These are phyloP conservation scores for Mythimna albipuncta DNA, from an alignment of 2,888 invertebrate species.

Conservation along the genomic window DNA sequence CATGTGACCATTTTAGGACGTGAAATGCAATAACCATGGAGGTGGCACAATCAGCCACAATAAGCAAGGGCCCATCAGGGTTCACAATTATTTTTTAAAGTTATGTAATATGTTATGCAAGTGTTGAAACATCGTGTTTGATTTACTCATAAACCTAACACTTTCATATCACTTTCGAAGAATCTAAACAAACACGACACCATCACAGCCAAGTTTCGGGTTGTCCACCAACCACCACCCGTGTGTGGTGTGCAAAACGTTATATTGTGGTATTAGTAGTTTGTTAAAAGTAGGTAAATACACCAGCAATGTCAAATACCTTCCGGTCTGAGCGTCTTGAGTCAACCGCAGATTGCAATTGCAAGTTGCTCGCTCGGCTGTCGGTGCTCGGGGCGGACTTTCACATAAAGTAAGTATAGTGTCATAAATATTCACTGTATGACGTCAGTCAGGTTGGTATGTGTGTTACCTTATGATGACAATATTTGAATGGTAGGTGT, in stretches of 20 bases:
- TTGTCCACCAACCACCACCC: background rate
- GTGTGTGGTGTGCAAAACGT: constrained; percentile 11
- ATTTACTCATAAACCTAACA: constrained; percentile 68
- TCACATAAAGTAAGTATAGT: constrained; percentile 70
- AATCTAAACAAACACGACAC: constrained; percentile 65
- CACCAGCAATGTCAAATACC: constrained; percentile 55
- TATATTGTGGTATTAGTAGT: background rate
- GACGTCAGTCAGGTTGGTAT: constrained; percentile 62
- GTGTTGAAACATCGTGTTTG: constrained; percentile 60
- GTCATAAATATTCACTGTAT: constrained; percentile 78
- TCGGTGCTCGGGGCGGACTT: constrained; percentile 73
- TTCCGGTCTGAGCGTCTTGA: constrained; percentile 32
- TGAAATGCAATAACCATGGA: constrained; percentile 40
- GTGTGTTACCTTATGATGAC: constrained; percentile 61
- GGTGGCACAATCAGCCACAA: constrained; percentile 13
- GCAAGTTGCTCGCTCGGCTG: constrained; percentile 31
- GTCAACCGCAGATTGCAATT: constrained; percentile 13
- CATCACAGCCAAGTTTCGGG: constrained; percentile 33
- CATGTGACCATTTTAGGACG: constrained; percentile 31
- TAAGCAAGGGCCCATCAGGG: constrained; percentile 7
- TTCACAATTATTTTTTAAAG: constrained; percentile 53
- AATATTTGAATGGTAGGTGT: constrained; percentile 68
- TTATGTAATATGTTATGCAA: constrained; percentile 63
- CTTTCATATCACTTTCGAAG: constrained; percentile 74
- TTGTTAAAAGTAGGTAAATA: constrained; percentile 39